These are phyloP conservation scores for Melanargia galathea DNA, from an alignment of 2,888 invertebrate species.

Conservation along the genomic window DNA sequence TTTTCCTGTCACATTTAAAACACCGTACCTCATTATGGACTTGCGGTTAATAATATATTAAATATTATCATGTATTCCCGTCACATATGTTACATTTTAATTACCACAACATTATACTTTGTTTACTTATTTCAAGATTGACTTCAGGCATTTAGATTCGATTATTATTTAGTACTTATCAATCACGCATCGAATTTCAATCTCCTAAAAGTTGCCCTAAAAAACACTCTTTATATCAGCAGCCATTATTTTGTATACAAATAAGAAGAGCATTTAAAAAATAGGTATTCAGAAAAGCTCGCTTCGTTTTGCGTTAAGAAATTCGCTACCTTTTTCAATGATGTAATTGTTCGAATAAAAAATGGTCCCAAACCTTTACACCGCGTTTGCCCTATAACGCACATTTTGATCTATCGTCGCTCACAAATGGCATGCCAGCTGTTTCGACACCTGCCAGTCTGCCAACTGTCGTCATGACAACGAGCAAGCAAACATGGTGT, in stretches of 20 bases:
- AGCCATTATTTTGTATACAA: too few relatives aligned
- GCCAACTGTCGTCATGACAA: conserved; percentile 61
- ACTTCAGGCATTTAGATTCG: neutral
- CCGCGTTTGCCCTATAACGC: neutral
- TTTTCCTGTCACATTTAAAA: conserved; percentile 25
- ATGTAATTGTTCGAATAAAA: too few relatives aligned
- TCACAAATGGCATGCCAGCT: conserved; percentile 52
- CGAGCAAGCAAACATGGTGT: conserved; percentile 39
- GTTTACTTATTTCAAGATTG: neutral
- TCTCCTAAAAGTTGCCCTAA: too few relatives aligned
- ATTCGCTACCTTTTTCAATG: too few relatives aligned
- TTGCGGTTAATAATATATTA: conserved; percentile 23
- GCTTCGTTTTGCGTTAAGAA: too few relatives aligned
- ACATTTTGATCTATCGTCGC: conserved; percentile 24
- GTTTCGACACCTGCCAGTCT: conserved; percentile 62
- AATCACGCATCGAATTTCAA: neutral
- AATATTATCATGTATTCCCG: conserved; percentile 22
- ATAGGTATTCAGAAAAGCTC: too few relatives aligned
- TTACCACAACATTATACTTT: conserved; percentile 12
- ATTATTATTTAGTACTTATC: neutral
- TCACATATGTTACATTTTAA: conserved; percentile 12
- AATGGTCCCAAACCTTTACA: conserved; percentile 8
- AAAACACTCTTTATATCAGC: too few relatives aligned
- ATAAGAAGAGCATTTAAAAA: too few relatives aligned
- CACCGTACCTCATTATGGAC: conserved; percentile 23